A percentile compares a stretch with the other conserved stretches of the same genome.
These are phyloP conservation scores for Ifrita kowaldi DNA, from an alignment of 2,113 vertebrate genomes.

Conservation along the genomic window DNA sequence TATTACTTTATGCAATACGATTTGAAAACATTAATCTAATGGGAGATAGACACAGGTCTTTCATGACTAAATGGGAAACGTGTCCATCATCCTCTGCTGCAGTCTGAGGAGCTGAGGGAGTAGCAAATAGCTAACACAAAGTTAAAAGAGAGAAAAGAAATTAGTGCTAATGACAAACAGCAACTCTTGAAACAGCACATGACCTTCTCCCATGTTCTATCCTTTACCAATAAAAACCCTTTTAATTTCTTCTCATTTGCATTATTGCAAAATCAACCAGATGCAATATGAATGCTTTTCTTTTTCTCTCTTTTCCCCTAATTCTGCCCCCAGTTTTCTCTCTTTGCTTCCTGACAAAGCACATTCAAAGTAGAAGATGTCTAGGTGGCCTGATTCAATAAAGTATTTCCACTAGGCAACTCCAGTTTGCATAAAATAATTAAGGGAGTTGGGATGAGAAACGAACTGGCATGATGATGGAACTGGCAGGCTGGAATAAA, in stretches of 20 bases:
- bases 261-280: background rate
- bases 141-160: background rate
- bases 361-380: background rate
- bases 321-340: background rate
- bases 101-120: background rate
- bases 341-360: background rate
- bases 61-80: background rate
- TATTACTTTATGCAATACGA: background rate
- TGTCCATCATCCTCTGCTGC: background rate
- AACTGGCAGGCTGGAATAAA: background rate
- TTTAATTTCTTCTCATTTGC: background rate
- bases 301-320: background rate
- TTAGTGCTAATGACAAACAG: background rate
- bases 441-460: background rate
- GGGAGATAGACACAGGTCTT: background rate
- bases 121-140: background rate
- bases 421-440: background rate
- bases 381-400: background rate
- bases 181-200: background rate
- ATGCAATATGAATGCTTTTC: background rate
- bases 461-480: background rate
- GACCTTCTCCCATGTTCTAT: background rate
- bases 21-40: conserved; percentile 15
- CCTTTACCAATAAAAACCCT: background rate
- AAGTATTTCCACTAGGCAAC: background rate